A percentile compares a stretch with the other conserved stretches of the same genome.
Conservation (phyloP, 2,113 vertebrate species). For the Ardeotis arabs region DNA sequence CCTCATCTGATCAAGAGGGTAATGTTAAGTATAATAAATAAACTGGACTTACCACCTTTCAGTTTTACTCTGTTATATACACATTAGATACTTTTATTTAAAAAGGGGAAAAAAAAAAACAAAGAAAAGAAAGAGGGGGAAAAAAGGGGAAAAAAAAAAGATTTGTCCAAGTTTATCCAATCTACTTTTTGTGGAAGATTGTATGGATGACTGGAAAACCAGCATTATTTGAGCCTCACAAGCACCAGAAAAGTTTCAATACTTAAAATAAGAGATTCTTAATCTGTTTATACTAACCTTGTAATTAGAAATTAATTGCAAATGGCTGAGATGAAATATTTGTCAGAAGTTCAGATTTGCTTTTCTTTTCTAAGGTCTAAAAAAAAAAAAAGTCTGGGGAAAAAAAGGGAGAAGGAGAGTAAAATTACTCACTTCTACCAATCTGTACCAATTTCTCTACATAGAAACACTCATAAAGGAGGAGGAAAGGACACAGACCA, state of each 20-base stretch:
- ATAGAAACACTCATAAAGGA: not conserved
- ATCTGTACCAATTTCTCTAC: not conserved
- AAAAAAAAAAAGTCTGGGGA: not conserved
- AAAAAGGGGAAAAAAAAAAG: too few relatives aligned
- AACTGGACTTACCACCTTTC: not conserved
- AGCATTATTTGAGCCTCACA: not conserved
- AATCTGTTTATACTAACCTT: not conserved
- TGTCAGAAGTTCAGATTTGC: not conserved
- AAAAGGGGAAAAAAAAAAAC: too few relatives aligned
- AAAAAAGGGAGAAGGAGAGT: not conserved
- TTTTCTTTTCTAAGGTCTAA: not conserved
- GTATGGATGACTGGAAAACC: not conserved
- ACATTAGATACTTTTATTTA: not conserved
- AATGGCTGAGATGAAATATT: not conserved
- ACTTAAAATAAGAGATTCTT: not conserved
- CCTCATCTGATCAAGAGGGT: not conserved
- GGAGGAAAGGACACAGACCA: not conserved
- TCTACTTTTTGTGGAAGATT: not conserved
- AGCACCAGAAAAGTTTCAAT: not conserved
- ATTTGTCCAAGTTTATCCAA: not conserved
- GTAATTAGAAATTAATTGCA: not conserved
- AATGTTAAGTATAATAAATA: not conserved
- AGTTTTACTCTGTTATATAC: not conserved
- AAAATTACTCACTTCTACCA: not conserved
- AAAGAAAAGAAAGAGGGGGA: too few relatives aligned